Conservation (phyloP, 2,113 vertebrate species). For the Clupea harengus region DNA sequence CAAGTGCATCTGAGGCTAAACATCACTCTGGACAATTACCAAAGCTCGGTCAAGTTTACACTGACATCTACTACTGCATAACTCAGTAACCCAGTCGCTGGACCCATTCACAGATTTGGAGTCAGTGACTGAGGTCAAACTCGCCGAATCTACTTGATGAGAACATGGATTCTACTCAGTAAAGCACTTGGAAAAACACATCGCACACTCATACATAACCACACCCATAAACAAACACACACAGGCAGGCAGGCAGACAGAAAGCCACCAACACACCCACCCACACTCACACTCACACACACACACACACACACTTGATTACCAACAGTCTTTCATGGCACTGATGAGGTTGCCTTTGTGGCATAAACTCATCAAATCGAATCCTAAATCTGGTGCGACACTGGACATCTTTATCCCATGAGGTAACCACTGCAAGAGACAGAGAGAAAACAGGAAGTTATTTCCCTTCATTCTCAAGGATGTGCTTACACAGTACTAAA, state of each 20-base stretch:
- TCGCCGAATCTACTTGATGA: not conserved
- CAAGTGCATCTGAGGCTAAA: not conserved
- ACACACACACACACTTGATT: not conserved
- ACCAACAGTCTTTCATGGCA: slow-evolving; percentile 31
- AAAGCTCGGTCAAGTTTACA: not conserved
- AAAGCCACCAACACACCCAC: not conserved
- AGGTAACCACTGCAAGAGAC: slow-evolving; percentile 85
- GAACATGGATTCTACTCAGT: not conserved
- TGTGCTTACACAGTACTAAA: too few species aligned
- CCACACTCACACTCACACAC: not conserved
- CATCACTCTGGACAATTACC: not conserved
- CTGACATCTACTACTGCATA: not conserved
- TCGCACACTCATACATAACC: not conserved
- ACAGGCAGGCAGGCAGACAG: not conserved
- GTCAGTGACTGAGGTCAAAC: not conserved
- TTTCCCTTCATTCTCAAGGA: not conserved
- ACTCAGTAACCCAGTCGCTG: not conserved
- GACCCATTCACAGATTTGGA: not conserved
- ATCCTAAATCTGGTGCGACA: not conserved
- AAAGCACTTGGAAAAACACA: not conserved
- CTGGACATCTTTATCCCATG: slow-evolving; percentile 78
- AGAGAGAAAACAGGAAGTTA: not conserved
- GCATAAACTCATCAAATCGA: slow-evolving; percentile 26
- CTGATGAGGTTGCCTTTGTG: slow-evolving; percentile 9
- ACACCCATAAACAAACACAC: not conserved